A percentile compares a stretch with the other conserved stretches of the same genome.
Conservation (phyloP, 2,888 invertebrate species). For the Entomobrya multifasciata region DNA sequence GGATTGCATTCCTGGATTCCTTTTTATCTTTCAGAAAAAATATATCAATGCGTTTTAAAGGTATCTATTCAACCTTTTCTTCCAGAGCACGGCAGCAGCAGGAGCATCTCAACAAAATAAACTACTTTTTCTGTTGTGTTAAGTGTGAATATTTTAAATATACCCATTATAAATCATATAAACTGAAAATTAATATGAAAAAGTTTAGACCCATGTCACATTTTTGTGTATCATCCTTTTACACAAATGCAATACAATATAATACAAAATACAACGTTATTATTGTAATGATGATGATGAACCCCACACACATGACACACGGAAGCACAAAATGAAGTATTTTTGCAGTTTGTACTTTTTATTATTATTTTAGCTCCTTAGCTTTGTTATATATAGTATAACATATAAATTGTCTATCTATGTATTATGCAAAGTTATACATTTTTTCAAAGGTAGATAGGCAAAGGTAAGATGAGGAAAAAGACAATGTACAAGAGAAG, state of each 20-base stretch:
- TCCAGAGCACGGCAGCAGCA: too few relatives aligned
- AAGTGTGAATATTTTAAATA: slow-evolving; percentile 13
- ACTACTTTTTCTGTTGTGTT: background rate
- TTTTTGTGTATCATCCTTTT: too few relatives aligned
- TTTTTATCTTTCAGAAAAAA: background rate
- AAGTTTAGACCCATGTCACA: too few relatives aligned
- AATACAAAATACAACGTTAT: too few relatives aligned
- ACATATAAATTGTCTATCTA: too few relatives aligned
- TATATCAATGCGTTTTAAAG: slow-evolving; percentile 19
- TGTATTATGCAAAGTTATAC: too few relatives aligned
- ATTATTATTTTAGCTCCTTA: too few relatives aligned
- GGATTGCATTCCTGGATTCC: slow-evolving; percentile 1
- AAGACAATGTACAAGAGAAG: too few relatives aligned
- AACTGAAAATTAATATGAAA: slow-evolving; percentile 26
- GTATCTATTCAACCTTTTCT: background rate
- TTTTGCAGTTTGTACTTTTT: too few relatives aligned
- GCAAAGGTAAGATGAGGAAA: background rate
- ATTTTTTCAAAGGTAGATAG: background rate
- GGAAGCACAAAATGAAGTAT: slow-evolving; percentile 20
- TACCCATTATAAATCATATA: slow-evolving; percentile 32
- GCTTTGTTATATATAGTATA: too few relatives aligned
- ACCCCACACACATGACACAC: slow-evolving; percentile 16
- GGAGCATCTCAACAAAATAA: too few relatives aligned
- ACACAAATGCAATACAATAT: too few relatives aligned
- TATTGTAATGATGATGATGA: background rate